Evolutionary conservation across 2,113 vertebrate species (phyloP), one percentile per base, ranked within the genome.

Genomic region (Geothlypis trichas): DNA sequence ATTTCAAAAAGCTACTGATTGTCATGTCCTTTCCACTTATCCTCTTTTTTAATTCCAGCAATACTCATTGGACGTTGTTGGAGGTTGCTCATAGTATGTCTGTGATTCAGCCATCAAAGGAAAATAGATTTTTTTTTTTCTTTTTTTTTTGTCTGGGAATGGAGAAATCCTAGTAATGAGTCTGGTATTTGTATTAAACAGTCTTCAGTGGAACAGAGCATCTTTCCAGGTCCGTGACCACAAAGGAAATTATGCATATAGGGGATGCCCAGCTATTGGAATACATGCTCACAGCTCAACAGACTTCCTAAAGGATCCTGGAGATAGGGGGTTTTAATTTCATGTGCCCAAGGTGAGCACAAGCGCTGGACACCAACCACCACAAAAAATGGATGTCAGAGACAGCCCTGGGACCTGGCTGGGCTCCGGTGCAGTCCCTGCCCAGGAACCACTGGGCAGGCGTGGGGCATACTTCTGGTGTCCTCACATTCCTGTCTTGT

Each of bases 341-440:
- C 57, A 54, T 17, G 16, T 3, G 4, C 27, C 26, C 46, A 27
- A 2, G 4, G 13, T 2, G 0, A 52, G 51, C 0, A 1, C 11
- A 16, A 79, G 47, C 27, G 47, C 52, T 62, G 52, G 14, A 57
- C 23, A 74, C 8, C 12, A 73, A 22, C 49, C 39, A 47, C 51
- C 1, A 3, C 61, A 66, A 52, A 58, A 46, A 79, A 14, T 35
- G 24, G 16, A 10, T 75, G 31, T 85, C 57, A 67, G 67, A 84
- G 47, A 28, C 12, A 57, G 14, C 5, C 26, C 28, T 52, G 46
- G 30, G 46, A 46, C 33, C 37, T 75, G 37, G 21, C 61, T 2
- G 3, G 23, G 27, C 13, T 59, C 13, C 13, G 33, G 26, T 55
- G 39, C 4, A 3, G 17, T 55, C 19, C 39, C n/a, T 68, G 58